Base-by-base conservation (phyloP, 2,888 invertebrate species). In the Scrobipalpa costella region DNA sequence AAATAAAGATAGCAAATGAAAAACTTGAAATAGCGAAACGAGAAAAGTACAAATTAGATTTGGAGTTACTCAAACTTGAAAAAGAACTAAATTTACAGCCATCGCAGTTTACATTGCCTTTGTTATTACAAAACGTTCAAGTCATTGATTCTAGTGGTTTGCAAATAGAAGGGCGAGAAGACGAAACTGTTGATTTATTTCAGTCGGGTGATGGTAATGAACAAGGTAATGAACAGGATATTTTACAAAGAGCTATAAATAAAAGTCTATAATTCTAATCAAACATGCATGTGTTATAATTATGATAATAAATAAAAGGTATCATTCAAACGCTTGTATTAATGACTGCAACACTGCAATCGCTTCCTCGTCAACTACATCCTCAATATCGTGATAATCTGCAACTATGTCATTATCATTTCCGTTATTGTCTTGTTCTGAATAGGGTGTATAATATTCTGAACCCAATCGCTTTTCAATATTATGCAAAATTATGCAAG, bases 391-490 rank as follows among this genome's bases (percentile, higher is more conserved):
- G 15, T 40, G 9, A 38, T 52, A n/a, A 44, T 38, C 27, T n/a
- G n/a, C 50, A 52, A 38, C 57, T 36, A 57, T 36, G 15, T 58
- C 19, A 38, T 62, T 57, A 11, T 40, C 62, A 44, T 57, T 27
- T 27, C 17, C 57, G 19, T 40, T 57, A 57, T 17, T 55, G 44
- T 57, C 47, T 62, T 62, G 44, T 62, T 38, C 62, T 40, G 44
- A 44, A 57, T 62, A 62, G 33, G 62, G 57, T 34, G 27, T 44
- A n/a, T 62, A 62, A 21, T 40, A 44, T 13, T 40, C 49, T 33
- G 62, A 62, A 33, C 62, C 62, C 27, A 62, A 27, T 27, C 62
- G 57, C 27, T 55, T 62, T 57, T 62, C 62, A 62, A 62, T 57
- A n/a, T 57, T 62, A 57, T 62, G 62, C 15, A 62, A 62, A 44